Conservation (phyloP, 2,797 vertebrate species). For the Triplophysa yarkandensis region DNA sequence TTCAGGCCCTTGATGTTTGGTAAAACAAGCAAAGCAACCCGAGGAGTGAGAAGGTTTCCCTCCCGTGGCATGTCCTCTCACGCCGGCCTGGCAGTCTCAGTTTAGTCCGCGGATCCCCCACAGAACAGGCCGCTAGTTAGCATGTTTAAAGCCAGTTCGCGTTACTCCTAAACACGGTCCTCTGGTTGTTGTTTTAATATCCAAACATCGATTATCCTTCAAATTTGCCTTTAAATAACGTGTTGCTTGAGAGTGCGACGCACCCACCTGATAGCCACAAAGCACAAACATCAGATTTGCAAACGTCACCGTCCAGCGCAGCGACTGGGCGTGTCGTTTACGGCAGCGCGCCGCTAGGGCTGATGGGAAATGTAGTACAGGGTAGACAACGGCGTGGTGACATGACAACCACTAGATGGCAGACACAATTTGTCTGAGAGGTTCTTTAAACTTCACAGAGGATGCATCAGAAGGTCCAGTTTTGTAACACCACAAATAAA, state of each 20-base stretch:
- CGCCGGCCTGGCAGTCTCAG: slow-evolving; percentile 61
- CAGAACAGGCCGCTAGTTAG: slow-evolving; percentile 73
- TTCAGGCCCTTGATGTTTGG: slow-evolving; percentile 34
- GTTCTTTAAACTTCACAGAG: too few relatives aligned
- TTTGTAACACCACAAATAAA: neutral
- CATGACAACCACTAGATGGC: slow-evolving; percentile 23
- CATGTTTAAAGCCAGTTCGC: slow-evolving; percentile 5
- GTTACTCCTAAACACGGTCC: slow-evolving; percentile 49
- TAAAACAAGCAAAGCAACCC: slow-evolving; percentile 6
- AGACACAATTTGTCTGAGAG: neutral
- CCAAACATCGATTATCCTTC: neutral
- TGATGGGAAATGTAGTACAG: slow-evolving; percentile 71
- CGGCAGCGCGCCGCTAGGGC: slow-evolving; percentile 53
- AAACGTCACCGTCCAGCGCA: slow-evolving; percentile 69
- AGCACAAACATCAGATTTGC: slow-evolving; percentile 63
- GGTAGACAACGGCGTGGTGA: neutral
- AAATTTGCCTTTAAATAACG: slow-evolving; percentile 1
- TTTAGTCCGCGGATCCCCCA: slow-evolving; percentile 70
- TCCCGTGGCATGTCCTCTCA: slow-evolving; percentile 47
- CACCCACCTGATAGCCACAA: slow-evolving; percentile 54
- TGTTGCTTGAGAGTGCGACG: slow-evolving; percentile 43
- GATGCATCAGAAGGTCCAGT: slow-evolving; percentile 2
- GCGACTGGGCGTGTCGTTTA: slow-evolving; percentile 60
- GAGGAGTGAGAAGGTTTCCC: slow-evolving; percentile 40
- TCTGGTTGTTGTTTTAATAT: neutral